Base-by-base conservation (phyloP, 2,888 invertebrate species). In the Lepidocyrtinus sp. region DNA sequence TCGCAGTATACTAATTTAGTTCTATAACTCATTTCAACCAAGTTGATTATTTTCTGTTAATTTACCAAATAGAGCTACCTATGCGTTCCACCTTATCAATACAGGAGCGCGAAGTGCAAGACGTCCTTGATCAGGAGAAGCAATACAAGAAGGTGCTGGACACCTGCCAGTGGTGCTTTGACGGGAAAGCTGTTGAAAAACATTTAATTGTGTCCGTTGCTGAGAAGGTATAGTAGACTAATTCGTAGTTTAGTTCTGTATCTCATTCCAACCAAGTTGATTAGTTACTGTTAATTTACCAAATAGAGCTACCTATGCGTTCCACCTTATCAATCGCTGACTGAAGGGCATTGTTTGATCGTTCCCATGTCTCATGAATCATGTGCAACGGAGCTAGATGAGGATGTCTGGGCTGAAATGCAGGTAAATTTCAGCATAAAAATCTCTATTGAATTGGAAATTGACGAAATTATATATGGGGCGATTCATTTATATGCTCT, bases 331-430 rank as follows among this genome's bases (percentile, higher is more conserved):
- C 92, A 93, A 87, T 96, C 97, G 0, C 89, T 99, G 80, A 94
- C 94, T 1, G 91, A 92, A 74, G 95, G 95, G 0, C 98, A 99
- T 88, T 98, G 91, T 85, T 89, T 96, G 68, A 93, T 99, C 87
- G 91, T 94, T 1, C 96, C 98, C 0, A 92, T 94, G 87, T 92
- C 93, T 85, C 98, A 99, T 89, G 90, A 92, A 0, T 88, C 93
- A 1, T 94, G 95, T 88, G 92, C 93, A 46, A 96, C 96, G 0
- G 92, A 93, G 83, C 88, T 97, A 59, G 99, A 99, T 90, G 98
- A 99, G 90, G 96, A 99, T 90, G 94, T 96, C 64, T 98, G 96
- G 96, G 91, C 92, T 78, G 98, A 98, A 90, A 91, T 99, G 79
- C 91, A 92, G 90, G 94, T 93, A 89, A 61, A 19, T 15, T 46